Evolutionary conservation across 2,113 vertebrate species (phyloP).

Genomic region (Acinonyx jubatus): DNA sequence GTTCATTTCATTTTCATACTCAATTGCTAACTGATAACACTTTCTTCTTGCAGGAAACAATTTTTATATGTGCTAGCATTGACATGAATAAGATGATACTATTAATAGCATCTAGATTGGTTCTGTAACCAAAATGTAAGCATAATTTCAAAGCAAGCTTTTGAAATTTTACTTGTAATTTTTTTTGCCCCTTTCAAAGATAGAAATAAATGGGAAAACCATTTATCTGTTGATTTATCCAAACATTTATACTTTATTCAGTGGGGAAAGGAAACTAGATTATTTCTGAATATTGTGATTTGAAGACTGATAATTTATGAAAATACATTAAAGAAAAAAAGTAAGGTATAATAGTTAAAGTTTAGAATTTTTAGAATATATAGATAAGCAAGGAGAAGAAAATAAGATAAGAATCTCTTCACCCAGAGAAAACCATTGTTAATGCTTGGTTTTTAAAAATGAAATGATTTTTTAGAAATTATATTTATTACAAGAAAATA

Average conservation of each 20-base stretch:
- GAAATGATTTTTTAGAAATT: constrained; percentile 18
- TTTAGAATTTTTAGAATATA: constrained; percentile 10
- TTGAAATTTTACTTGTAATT: constrained; percentile 31
- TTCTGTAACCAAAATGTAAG: constrained; percentile 20
- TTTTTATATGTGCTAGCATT: constrained; percentile 38
- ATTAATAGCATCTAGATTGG: not conserved
- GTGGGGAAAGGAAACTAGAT: not conserved
- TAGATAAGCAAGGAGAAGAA: constrained; percentile 15
- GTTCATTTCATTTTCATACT: constrained; percentile 73
- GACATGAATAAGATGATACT: not conserved
- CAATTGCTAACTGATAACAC: not conserved
- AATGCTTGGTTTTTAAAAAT: constrained; percentile 21
- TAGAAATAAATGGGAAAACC: not conserved
- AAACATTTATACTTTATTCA: constrained; percentile 10
- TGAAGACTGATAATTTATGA: not conserved
- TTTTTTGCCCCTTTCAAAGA: not conserved
- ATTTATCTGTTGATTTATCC: constrained; percentile 30
- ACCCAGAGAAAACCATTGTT: not conserved
- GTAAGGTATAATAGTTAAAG: not conserved
- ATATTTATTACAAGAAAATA: not conserved
- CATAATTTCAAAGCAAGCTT: constrained; percentile 33
- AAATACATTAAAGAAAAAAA: not conserved
- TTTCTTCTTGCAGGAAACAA: not conserved
- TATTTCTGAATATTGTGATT: constrained; percentile 40
- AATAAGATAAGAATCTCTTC: not conserved